Base-by-base conservation (phyloP, 2,888 invertebrate species). In the Pocota personata region DNA sequence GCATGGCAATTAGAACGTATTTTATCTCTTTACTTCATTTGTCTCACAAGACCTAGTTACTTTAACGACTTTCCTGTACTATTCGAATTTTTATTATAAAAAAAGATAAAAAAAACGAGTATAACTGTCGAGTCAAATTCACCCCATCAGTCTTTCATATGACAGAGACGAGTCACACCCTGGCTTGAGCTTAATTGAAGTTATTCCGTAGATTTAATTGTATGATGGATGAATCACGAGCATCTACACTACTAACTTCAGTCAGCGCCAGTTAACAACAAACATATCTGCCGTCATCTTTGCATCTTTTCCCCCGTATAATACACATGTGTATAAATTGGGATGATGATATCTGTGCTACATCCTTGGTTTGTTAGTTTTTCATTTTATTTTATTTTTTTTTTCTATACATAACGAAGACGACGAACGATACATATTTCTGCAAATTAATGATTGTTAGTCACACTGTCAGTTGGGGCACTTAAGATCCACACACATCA, bases 371-470 rank as follows among this genome's bases (percentile, higher is more conserved):
- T 64, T 66, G 32, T 60, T 55, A 57, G 40, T 52, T 52, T 43
- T 50, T 27, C 48, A 19, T 64, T 50, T 30, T 43, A 14, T n/a
- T 30, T n/a, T 58, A 2, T 52, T 30, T 43, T 19, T n/a, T 30
- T n/a, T 58, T 4, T 52, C 14, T 46, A 27, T 27, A 24, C 24
- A 58, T 30, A 64, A 24, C 35, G 1, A 76, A 43, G 10, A 40
- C 27, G 12, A 12, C 58, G 10, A 58, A 48, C 21, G 7, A 48
- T 43, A 55, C 14, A 52, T 75, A 86, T 82, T 82, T 82, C 86
- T 86, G 86, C 86, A 86, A 86, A 86, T 86, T 86, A 86, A 86
- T 86, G 86, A 86, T 86, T 86, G 86, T 86, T 86, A 86, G 86
- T 86, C 86, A 86, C 86, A 86, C 86, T 86, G 86, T 86, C 86